Evolutionary conservation across 1,140 invertebrate species (phyloP).

Genomic region (Marisa cornuarietis): DNA sequence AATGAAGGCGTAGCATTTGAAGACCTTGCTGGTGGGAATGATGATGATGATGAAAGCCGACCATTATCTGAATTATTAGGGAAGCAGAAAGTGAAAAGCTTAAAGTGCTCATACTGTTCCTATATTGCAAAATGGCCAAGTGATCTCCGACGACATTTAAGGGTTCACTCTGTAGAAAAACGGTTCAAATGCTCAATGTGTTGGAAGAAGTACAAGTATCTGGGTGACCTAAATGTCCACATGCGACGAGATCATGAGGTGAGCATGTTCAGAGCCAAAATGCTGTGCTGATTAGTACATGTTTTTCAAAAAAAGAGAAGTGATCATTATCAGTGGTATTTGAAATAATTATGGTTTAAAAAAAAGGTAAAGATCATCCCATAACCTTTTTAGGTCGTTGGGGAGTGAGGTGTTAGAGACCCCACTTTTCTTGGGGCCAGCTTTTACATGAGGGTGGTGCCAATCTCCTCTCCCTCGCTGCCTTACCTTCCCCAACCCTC

Average conservation of each 20-base stretch:
- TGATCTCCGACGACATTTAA: slow-evolving; percentile 77
- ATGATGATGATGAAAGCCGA: slow-evolving; percentile 11
- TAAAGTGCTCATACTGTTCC: slow-evolving; percentile 76
- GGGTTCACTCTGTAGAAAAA: slow-evolving; percentile 72
- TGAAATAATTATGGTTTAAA: too few species aligned
- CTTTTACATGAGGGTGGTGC: too few species aligned
- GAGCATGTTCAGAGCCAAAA: slow-evolving; percentile 36
- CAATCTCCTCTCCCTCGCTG: too few species aligned
- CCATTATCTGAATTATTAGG: slow-evolving; percentile 5
- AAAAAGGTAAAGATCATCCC: too few species aligned
- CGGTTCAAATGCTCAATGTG: slow-evolving; percentile 64
- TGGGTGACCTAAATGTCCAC: slow-evolving; percentile 63
- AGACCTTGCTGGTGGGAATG: slow-evolving; percentile 7
- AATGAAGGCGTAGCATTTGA: slow-evolving; percentile 13
- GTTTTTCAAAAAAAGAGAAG: too few species aligned
- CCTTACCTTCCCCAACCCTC: too few species aligned
- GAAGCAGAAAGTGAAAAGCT: slow-evolving; percentile 19
- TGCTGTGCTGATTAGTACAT: not conserved
- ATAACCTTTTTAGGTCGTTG: too few species aligned
- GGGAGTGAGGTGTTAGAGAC: too few species aligned
- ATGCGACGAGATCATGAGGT: slow-evolving; percentile 56
- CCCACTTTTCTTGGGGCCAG: too few species aligned
- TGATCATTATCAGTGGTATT: too few species aligned
- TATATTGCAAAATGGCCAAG: slow-evolving; percentile 86
- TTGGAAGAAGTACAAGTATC: slow-evolving; percentile 66